Conservation (phyloP, 2,113 vertebrate species). For the Calidris pugnax region DNA sequence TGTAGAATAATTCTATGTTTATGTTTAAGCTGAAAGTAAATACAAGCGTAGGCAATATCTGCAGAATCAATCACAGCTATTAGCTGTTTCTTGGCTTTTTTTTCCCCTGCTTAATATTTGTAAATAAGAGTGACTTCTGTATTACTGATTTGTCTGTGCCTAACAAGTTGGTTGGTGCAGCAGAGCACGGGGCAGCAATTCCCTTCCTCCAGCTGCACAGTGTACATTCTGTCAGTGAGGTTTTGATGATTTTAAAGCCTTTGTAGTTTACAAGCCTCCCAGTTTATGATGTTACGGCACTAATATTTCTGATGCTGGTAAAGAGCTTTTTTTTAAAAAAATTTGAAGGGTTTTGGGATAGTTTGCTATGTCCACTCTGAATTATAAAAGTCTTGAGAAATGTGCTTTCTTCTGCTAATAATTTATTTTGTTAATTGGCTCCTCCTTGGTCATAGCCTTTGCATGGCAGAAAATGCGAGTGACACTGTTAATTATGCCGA, state of each 20-base stretch:
- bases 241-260: background rate
- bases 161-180: background rate
- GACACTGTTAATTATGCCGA: background rate
- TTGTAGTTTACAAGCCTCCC: background rate
- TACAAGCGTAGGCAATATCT: accelerated
- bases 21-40: background rate
- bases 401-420: background rate
- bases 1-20: background rate
- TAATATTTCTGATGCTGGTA: background rate
- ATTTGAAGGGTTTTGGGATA: background rate
- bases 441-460: background rate
- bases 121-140: background rate
- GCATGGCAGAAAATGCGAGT: background rate
- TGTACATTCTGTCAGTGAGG: background rate
- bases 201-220: background rate
- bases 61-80: background rate
- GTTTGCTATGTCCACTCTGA: background rate
- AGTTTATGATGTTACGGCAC: background rate
- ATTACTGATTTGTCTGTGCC: background rate
- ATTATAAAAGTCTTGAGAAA: background rate
- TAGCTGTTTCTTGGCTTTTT: background rate
- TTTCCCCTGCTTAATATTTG: background rate
- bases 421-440: slow-evolving; percentile 18
- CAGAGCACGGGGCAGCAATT: background rate
- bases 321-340: background rate